Base-by-base conservation (phyloP, 2,113 vertebrate species). In the Atractosteus spatula region DNA sequence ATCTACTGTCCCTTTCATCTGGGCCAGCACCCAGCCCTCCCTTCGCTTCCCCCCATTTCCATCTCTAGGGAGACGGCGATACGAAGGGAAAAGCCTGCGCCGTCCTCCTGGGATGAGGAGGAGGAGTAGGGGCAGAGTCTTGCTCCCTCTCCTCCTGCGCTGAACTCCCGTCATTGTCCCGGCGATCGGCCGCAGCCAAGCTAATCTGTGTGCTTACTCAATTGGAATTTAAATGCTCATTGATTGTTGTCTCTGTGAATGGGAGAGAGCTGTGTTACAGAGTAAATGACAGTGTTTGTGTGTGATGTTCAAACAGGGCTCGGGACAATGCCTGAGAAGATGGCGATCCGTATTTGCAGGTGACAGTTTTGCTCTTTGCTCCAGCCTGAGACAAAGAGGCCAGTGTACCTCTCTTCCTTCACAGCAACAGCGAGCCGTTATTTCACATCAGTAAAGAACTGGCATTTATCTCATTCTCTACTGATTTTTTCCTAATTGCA, bases 151-250 rank as follows among this genome's bases (percentile, higher is more conserved):
- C 88, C 83, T 86, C 77, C 85, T 81, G 76, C 86, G 85, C 84
- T 83, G 80, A 81, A 71, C 83, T 84, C 79, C 87, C 75, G 87
- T 91, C 90, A 79, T 89, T 72, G 75, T 3, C 0, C 0, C 75
- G 72, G 77, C 5, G 65, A 82, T 79, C 47, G 81, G 80, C 84
- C 56, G 62, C 62, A 74, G 83, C 80, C 83, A 80, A 78, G 78
- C 81, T 86, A 78, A 83, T 80, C 82, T 81, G 77, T 74, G 74
- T 82, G 81, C 78, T 85, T 82, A 89, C 85, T 88, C 86, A 88
- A 87, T 87, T 85, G 85, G 86, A 89, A 91, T 90, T 90, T 90
- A 88, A 91, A 91, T 89, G 87, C 86, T 84, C 78, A 68, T 76
- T 81, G 81, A 88, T 87, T 89, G 87, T 89, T 85, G 85, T 78